phyloP scores from a whole-genome alignment of 2,113 vertebrate species.

The Psettodes erumei region DNA sequence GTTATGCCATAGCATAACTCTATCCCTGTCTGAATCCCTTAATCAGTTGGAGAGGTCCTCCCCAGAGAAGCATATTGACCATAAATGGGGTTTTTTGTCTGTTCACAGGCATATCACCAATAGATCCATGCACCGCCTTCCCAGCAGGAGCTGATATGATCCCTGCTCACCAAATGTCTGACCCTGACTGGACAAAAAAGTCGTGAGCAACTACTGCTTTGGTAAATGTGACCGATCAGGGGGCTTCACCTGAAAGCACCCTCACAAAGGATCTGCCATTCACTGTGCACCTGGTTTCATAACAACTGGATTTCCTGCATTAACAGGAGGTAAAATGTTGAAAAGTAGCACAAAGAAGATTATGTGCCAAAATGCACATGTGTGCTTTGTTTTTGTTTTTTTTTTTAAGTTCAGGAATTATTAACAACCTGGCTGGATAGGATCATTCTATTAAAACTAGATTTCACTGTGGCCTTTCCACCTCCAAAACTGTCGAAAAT shows the following conservation, averaged over 20 bases:
- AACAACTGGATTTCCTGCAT: background rate
- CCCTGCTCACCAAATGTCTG: conserved; percentile 11
- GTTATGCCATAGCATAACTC: background rate
- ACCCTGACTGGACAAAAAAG: conserved; percentile 12
- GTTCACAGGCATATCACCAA: conserved; percentile 9
- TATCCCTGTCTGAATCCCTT: background rate
- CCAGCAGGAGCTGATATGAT: conserved; percentile 1
- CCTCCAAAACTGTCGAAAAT: conserved; percentile 6
- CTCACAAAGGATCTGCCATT: background rate
- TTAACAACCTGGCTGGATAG: background rate
- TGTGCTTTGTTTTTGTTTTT: background rate
- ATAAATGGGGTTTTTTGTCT: background rate
- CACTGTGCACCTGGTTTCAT: background rate
- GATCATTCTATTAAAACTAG: background rate
- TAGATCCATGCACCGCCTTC: background rate
- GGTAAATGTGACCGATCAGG: background rate
- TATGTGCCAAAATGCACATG: background rate
- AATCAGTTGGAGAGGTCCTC: background rate
- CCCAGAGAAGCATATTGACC: background rate
- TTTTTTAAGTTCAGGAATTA: background rate
- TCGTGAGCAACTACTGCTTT: background rate
- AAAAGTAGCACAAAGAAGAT: background rate
- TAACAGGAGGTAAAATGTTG: background rate
- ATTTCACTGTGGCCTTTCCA: background rate
- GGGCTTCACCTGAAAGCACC: background rate